Conservation (phyloP, 1,140 invertebrate species). For the Diabrotica undecimpunctata region DNA sequence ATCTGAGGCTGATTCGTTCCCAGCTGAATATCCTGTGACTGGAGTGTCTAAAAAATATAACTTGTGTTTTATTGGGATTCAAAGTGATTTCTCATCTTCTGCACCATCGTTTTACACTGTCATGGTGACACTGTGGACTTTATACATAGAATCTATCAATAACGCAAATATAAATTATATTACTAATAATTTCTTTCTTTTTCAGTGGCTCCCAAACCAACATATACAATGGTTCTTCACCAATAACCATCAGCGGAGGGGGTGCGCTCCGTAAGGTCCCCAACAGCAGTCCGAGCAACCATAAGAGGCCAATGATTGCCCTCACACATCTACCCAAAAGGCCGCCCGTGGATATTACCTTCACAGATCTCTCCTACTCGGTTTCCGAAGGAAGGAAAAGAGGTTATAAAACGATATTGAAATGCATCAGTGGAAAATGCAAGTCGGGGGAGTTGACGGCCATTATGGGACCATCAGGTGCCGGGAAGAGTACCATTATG, state of each 20-base stretch:
- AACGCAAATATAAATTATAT: too few species aligned
- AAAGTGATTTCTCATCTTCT: too few species aligned
- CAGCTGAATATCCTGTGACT: too few species aligned
- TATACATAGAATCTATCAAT: too few species aligned
- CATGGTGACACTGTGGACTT: too few species aligned
- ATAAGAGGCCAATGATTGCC: constrained; percentile 49
- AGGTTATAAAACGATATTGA: constrained; percentile 71
- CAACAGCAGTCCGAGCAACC: constrained; percentile 60
- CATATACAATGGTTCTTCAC: constrained; percentile 64
- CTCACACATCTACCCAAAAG: constrained; percentile 79
- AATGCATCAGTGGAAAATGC: constrained; percentile 78
- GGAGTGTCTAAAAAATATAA: too few species aligned
- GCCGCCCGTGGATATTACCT: constrained; percentile 68
- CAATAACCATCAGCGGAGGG: constrained; percentile 47
- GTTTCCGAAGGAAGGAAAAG: constrained; percentile 28
- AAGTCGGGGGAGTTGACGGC: constrained; percentile 83
- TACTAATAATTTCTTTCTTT: constrained; percentile 27
- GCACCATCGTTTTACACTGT: too few species aligned
- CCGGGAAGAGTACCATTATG: constrained; percentile 84
- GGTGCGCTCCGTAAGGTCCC: constrained; percentile 63
- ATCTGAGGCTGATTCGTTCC: too few species aligned
- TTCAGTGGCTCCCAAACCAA: constrained; percentile 66
- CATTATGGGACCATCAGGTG: constrained; percentile 91
- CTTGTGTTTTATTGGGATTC: too few species aligned
- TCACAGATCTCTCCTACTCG: constrained; percentile 32